These are phyloP conservation scores for Minunthozetes semirufus DNA, from an alignment of 2,888 invertebrate genomes.

Conservation along the genomic window DNA sequence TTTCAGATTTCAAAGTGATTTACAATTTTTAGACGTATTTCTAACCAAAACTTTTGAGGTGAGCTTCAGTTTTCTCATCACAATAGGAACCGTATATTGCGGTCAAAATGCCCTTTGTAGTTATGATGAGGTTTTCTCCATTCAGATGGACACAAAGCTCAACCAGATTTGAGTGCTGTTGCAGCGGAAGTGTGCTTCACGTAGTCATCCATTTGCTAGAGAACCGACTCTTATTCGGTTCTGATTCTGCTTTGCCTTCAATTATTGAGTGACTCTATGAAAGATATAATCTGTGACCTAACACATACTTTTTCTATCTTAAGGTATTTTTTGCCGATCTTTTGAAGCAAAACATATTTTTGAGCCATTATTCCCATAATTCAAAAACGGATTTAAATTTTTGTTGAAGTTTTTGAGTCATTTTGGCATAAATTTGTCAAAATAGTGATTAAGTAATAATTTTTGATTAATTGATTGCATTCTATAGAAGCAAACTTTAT, in stretches of 20 bases:
- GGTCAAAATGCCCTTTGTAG: conserved; percentile 6
- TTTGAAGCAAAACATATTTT: no score
- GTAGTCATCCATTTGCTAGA: no score
- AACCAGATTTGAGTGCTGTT: background rate
- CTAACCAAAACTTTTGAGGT: background rate
- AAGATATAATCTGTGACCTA: no score
- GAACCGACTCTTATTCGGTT: no score
- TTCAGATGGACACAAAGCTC: background rate
- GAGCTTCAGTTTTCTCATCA: background rate
- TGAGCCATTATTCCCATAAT: background rate
- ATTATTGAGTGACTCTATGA: no score
- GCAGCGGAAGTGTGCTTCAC: background rate
- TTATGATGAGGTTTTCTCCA: background rate
- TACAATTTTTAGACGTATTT: background rate
- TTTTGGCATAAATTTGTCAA: conserved; percentile 23
- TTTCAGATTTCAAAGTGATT: background rate
- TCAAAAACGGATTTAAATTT: background rate
- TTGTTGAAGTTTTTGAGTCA: background rate
- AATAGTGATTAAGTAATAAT: conserved; percentile 22
- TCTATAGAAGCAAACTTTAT: background rate
- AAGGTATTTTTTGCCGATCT: no score
- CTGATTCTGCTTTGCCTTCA: no score
- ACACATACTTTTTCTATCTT: no score
- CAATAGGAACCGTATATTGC: background rate
- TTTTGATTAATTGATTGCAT: conserved; percentile 12